A percentile compares a stretch with the other conserved stretches of the same genome.
Conservation (phyloP, 2,113 vertebrate genomes). For the Chinchilla lanigera region DNA sequence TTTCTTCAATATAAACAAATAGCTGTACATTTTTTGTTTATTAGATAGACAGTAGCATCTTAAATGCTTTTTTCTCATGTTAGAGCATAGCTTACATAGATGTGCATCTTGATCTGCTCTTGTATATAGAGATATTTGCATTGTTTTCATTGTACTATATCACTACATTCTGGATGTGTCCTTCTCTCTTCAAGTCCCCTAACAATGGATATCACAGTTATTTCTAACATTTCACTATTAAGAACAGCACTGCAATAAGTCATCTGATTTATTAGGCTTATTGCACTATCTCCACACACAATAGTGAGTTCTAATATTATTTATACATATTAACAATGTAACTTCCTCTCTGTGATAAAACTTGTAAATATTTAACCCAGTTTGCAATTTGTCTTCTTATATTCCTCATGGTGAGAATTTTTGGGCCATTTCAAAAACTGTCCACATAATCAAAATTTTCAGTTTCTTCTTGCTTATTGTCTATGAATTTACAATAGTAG, state of each 20-base stretch:
- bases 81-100: not conserved
- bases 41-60: not conserved
- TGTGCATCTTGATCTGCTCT: not conserved
- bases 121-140: not conserved
- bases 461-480: not conserved
- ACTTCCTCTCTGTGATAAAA: not conserved
- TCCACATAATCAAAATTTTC: not conserved
- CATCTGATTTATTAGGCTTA: not conserved
- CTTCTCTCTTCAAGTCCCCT: not conserved
- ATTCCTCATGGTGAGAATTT: not conserved
- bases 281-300: not conserved
- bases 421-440: not conserved
- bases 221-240: not conserved
- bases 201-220: not conserved
- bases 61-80: not conserved
- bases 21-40: not conserved
- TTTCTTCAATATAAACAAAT: not conserved
- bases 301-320: not conserved
- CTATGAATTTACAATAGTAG: not conserved
- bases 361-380: not conserved
- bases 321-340: not conserved
- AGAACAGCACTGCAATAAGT: not conserved
- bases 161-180: not conserved
- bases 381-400: not conserved
- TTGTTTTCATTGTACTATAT: not conserved